Evolutionary conservation across 1,140 invertebrate species (phyloP), one percentile per base, ranked within the genome.

Genomic region (Calosoma granatense): DNA sequence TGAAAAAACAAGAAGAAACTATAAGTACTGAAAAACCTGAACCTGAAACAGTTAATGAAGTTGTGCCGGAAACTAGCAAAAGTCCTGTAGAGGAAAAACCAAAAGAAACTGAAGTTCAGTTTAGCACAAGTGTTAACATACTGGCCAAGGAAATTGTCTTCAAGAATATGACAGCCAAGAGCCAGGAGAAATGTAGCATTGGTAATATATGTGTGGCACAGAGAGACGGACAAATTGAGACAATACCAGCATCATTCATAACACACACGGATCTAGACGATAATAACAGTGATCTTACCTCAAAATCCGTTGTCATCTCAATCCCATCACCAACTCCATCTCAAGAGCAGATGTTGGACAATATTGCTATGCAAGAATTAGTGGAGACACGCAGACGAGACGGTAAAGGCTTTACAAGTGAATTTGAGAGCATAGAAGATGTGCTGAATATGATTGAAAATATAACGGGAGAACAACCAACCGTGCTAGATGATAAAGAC

Each of bases 361-460:
- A 79, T 61, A 78, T 81, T 19, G 78, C 78, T 0, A 71, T 79
- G 68, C 75, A 78, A 63, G 77, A 78, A 43, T 72, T 72, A 41
- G 68, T 78, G 61, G 70, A 72, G 3, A 72, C 76, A 61, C 64
- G 75, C 3, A 67, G 74, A 17, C 75, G 77, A 59, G 65, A 62
- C 39, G 64, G 65, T 23, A 61, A 58, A 23, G 70, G 70, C 20
- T 74, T 73, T 41, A 63, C 69, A 1, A 64, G 59, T 23, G 77
- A 76, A 56, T 78, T 80, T 23, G 82, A 85, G 60, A 77, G 78
- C 1, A 79, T 83, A 22, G 82, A 86, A 63, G 82, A 84, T 63
- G 82, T 85, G 67, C 66, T 85, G 1, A 80, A 83, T 61, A 83
- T 85, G 74, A 70, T 84, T 12, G 81, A 84, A 43, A 83, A 84